Conservation (phyloP, 2,797 vertebrate species). For the Amblyopsis hoosieri region DNA sequence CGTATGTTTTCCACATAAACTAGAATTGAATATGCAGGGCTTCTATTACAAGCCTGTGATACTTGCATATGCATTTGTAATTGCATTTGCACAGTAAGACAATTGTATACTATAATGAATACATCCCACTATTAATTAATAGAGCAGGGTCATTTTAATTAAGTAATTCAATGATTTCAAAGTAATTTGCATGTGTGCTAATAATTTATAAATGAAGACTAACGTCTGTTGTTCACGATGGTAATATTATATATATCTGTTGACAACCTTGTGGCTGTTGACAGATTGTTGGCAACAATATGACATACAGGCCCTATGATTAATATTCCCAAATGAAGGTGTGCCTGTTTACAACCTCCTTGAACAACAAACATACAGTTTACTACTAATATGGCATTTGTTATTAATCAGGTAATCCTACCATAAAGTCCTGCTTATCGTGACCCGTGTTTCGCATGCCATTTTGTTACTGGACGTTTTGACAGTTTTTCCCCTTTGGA, state of each 20-base stretch:
- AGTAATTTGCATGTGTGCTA: slow-evolving; percentile 21
- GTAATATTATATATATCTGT: slow-evolving; percentile 37
- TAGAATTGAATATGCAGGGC: slow-evolving; percentile 3
- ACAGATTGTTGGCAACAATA: slow-evolving; percentile 46
- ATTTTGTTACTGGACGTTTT: slow-evolving; percentile 37
- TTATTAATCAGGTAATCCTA: slow-evolving; percentile 16
- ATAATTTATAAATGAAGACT: slow-evolving; percentile 2
- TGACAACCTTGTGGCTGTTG: slow-evolving; percentile 33
- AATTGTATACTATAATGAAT: too few relatives aligned
- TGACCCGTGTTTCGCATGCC: slow-evolving; percentile 18
- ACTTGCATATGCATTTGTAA: background rate
- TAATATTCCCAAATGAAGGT: slow-evolving; percentile 33
- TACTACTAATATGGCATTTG: slow-evolving; percentile 12
- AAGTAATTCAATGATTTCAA: slow-evolving; percentile 11
- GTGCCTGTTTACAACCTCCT: slow-evolving; percentile 26
- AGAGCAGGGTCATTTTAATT: slow-evolving; percentile 3
- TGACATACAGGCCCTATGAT: slow-evolving; percentile 38
- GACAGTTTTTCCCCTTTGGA: slow-evolving; percentile 29
- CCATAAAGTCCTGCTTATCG: slow-evolving; percentile 28
- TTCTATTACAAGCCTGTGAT: background rate
- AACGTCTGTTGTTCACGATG: slow-evolving; percentile 25
- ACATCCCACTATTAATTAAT: background rate
- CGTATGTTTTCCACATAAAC: background rate
- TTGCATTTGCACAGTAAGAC: background rate
- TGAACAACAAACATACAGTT: slow-evolving; percentile 17